phyloP scores from a whole-genome alignment of 35 echinoderm and acorn worm genomes.

The Diadema setosum region DNA sequence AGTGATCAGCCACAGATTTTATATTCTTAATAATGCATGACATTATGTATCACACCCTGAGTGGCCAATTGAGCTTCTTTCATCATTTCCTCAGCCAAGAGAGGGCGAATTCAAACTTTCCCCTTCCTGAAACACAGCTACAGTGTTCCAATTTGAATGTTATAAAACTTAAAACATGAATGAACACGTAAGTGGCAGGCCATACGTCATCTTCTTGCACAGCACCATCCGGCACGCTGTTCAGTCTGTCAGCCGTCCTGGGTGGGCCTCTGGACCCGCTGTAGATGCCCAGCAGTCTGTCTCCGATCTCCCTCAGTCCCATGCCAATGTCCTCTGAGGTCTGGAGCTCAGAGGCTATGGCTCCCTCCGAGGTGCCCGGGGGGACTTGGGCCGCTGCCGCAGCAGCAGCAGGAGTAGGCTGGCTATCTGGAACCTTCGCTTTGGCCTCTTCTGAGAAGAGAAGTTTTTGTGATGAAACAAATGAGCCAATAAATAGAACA shows the following conservation, averaged over 20 bases:
- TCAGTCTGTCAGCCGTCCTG: constrained; percentile 3
- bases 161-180: no score
- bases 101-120: no score
- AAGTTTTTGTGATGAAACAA: no score
- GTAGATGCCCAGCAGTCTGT: constrained; percentile 81
- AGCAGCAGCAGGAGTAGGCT: background rate
- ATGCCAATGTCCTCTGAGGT: constrained; percentile 43
- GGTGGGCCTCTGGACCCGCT: background rate
- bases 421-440: background rate
- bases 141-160: no score
- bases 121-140: no score
- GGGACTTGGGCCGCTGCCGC: background rate
- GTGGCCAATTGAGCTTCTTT: no score
- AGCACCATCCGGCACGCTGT: constrained; percentile 6
- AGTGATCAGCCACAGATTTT: no score
- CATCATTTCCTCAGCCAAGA: no score
- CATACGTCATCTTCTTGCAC: constrained; percentile 17
- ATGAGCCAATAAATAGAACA: no score
- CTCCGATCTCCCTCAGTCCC: constrained; percentile 86
- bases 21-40: no score
- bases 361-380: background rate
- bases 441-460: background rate
- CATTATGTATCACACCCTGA: no score
- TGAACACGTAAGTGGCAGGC: no score
- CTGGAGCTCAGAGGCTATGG: background rate